Conservation (phyloP, 2,113 vertebrate genomes). For the Taxidea taxus region DNA sequence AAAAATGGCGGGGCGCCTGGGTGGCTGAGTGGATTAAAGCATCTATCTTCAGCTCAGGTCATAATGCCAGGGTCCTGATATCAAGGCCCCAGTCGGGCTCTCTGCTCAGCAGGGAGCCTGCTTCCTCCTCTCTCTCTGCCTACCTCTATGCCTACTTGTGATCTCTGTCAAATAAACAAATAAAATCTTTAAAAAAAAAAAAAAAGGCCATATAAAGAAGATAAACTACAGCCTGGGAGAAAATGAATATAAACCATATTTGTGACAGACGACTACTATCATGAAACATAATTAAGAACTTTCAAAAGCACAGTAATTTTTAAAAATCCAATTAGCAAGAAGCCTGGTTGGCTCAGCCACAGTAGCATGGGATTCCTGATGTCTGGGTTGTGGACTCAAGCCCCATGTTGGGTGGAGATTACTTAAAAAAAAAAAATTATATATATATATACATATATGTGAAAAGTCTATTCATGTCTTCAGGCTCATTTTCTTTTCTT, state of each 20-base stretch:
- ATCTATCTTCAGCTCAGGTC: no score
- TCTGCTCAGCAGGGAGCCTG: no score
- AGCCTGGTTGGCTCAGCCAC: background rate
- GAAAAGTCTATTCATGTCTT: no score
- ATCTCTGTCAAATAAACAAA: no score
- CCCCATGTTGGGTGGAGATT: background rate
- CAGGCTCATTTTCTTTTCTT: no score
- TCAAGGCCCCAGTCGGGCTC: rapidly evolving
- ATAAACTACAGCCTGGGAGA: background rate
- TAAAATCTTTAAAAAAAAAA: background rate
- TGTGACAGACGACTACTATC: background rate
- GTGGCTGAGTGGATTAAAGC: no score
- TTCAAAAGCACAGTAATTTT: background rate
- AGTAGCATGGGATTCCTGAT: background rate
- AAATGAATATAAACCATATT: background rate
- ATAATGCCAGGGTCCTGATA: no score
- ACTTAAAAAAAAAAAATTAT: background rate
- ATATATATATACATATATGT: no score
- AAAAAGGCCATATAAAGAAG: background rate
- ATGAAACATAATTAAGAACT: background rate
- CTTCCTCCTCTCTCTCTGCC: no score
- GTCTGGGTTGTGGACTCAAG: background rate
- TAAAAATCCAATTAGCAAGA: background rate
- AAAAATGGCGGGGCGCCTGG: rapidly evolving
- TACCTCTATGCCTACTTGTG: no score